Conservation (phyloP, 1,140 invertebrate genomes). For the Drosophila tani region DNA sequence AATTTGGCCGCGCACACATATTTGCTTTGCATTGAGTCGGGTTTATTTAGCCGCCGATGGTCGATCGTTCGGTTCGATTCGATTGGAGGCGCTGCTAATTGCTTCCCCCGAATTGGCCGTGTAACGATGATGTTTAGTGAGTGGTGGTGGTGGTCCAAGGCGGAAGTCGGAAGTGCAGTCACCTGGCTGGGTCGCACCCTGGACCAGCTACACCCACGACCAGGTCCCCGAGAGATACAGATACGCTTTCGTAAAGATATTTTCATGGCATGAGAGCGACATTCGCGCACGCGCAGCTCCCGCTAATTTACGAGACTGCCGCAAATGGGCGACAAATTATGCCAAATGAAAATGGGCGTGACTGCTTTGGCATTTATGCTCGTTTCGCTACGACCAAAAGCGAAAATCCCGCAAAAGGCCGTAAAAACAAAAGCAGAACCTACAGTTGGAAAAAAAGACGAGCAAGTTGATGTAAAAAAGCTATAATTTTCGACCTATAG, state of each 20-base stretch:
- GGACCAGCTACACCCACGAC: not conserved
- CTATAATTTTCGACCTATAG: too few relatives aligned
- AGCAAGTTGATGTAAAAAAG: too few relatives aligned
- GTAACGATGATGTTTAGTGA: constrained; percentile 52
- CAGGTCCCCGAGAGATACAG: too few relatives aligned
- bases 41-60: constrained; percentile 65
- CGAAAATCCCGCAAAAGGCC: constrained; percentile 41
- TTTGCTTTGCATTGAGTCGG: constrained; percentile 80
- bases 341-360: constrained; percentile 78
- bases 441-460: constrained; percentile 16
- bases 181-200: constrained; percentile 19
- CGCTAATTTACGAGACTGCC: constrained; percentile 66
- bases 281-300: constrained; percentile 73
- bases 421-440: constrained; percentile 52
- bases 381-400: constrained; percentile 27
- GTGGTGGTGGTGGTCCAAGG: constrained; percentile 1
- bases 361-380: constrained; percentile 74
- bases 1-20: constrained; percentile 64
- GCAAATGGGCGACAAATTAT: constrained; percentile 81
- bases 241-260: constrained; percentile 8
- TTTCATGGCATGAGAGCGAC: constrained; percentile 28
- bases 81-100: constrained; percentile 59
- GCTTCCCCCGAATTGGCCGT: constrained; percentile 59
- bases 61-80: constrained; percentile 24
- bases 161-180: constrained; percentile 72